A percentile compares a stretch with the other conserved stretches of the same genome.
phyloP scores from a whole-genome alignment of 2,888 invertebrate species.

The Pseudeuparius sepicola region DNA sequence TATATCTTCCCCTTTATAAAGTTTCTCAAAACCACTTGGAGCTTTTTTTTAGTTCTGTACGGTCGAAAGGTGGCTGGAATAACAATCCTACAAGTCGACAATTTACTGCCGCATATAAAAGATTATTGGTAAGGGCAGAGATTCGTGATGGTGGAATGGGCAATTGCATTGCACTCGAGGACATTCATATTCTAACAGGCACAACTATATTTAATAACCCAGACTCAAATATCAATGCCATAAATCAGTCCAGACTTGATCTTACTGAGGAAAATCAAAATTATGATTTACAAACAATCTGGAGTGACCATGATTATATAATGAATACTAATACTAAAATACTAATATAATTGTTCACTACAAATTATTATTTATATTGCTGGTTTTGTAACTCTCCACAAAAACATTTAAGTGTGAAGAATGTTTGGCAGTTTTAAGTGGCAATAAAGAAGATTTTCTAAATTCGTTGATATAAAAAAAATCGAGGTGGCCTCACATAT shows the following conservation, averaged over 20 bases:
- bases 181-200: conserved; percentile 16
- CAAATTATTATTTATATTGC: conserved; percentile 16
- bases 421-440: conserved; percentile 4
- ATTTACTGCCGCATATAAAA: conserved; percentile 19
- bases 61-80: conserved; percentile 21
- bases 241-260: not conserved
- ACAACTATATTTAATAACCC: conserved; percentile 10
- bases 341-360: conserved; percentile 8
- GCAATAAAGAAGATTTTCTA: not conserved
- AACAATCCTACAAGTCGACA: conserved; percentile 22
- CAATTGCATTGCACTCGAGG: conserved; percentile 19
- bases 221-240: conserved; percentile 4
- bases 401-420: conserved; percentile 7
- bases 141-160: conserved; percentile 16
- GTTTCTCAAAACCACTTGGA: conserved; percentile 19
- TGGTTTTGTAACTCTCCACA: conserved; percentile 9
- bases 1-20: conserved; percentile 20
- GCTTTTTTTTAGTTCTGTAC: conserved; percentile 18
- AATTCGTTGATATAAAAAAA: conserved; percentile 12
- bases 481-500: conserved; percentile 10
- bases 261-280: not conserved
- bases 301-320: conserved; percentile 10
- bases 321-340: conserved; percentile 8
- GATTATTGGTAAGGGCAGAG: conserved; percentile 17
- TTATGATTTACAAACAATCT: not conserved